phyloP scores from a whole-genome alignment of 2,888 invertebrate species.

The Phaonia tiefii region DNA sequence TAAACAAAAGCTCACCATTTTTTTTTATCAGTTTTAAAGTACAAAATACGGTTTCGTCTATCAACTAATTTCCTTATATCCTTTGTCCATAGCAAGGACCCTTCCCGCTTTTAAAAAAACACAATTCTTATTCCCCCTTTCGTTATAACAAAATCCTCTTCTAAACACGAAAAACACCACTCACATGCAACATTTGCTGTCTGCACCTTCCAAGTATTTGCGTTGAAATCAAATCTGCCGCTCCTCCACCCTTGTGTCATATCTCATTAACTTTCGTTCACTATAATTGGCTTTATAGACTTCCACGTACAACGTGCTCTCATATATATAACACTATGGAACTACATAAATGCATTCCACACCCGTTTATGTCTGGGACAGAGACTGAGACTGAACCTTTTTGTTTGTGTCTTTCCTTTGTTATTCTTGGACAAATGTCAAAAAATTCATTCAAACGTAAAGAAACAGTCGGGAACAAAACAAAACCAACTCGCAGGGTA shows the following conservation, averaged over 20 bases:
- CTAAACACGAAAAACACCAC: too few species aligned
- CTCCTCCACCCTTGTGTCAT: constrained; percentile 10
- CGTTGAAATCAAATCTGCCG: neutral
- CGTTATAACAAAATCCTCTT: too few species aligned
- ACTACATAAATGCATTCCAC: constrained; percentile 12
- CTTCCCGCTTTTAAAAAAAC: too few species aligned
- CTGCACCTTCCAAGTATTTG: constrained; percentile 3
- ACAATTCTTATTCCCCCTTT: too few species aligned
- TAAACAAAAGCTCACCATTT: too few species aligned
- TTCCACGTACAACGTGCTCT: too few species aligned
- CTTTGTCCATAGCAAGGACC: neutral
- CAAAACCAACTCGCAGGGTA: neutral
- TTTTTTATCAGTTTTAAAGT: too few species aligned
- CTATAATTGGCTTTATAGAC: constrained; percentile 30
- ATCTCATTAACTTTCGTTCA: constrained; percentile 36
- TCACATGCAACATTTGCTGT: too few species aligned
- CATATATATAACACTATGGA: too few species aligned
- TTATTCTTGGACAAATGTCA: constrained; percentile 58
- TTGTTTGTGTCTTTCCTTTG: constrained; percentile 29
- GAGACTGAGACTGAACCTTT: too few species aligned
- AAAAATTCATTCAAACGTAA: constrained; percentile 1
- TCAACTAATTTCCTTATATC: too few species aligned
- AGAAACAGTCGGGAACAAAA: neutral
- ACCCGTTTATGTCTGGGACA: neutral
- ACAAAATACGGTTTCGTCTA: too few species aligned